phyloP scores from a whole-genome alignment of 1,140 invertebrate genomes.

The Diploscapter pachys region DNA sequence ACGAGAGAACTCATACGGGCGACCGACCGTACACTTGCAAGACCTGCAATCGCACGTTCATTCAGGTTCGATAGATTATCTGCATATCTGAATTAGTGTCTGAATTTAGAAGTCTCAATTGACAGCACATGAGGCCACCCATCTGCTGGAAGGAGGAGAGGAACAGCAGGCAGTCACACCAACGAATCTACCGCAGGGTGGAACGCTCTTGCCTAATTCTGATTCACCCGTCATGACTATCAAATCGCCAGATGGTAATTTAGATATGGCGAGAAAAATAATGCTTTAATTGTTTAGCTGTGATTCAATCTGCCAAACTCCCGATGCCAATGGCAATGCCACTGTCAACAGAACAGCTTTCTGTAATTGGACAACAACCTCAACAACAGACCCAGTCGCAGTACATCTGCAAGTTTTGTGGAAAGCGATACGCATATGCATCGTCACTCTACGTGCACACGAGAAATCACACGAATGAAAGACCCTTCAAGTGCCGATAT shows the following conservation, averaged over 20 bases:
- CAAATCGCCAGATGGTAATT: background rate
- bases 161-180: background rate
- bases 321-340: background rate
- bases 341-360: background rate
- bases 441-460: constrained; percentile 52
- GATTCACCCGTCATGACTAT: background rate
- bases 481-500: constrained; percentile 45
- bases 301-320: background rate
- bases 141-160: constrained; percentile 18
- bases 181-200: background rate
- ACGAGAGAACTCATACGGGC: constrained; percentile 58
- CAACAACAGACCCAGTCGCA: constrained; percentile 12
- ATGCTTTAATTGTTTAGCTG: background rate
- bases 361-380: constrained; percentile 1
- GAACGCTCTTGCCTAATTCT: background rate
- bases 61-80: constrained; percentile 43
- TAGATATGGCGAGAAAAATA: background rate
- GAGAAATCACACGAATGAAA: constrained; percentile 51
- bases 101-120: constrained; percentile 54
- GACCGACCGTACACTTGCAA: constrained; percentile 53
- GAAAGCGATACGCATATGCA: constrained; percentile 57
- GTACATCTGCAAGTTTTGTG: constrained; percentile 54
- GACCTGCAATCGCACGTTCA: constrained; percentile 50
- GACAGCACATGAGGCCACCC: constrained; percentile 57
- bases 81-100: too few relatives aligned